Evolutionary conservation across 2,888 invertebrate genomes (phyloP), one percentile per base, ranked within the genome.

Genomic region (Drosophila siamana): DNA sequence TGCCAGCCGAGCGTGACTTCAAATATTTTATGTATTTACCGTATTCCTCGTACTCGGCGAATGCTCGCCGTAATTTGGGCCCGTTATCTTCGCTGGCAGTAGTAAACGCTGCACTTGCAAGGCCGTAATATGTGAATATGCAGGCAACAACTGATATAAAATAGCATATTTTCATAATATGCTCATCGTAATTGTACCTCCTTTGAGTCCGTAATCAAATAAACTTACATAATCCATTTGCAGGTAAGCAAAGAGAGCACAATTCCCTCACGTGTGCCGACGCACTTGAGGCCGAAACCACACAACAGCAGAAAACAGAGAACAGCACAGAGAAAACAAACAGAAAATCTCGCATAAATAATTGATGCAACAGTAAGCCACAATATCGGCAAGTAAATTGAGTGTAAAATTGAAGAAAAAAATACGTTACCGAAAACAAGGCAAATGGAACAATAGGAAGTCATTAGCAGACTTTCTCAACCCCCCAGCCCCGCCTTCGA

Each of bases 381-480:
- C 50, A 69, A 52, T 26, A 44, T 57, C 60, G 43, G 36, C 28
- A n/a, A 59, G 64, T 54, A 86, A 80, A 83, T 83, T 78, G 78
- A 73, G 68, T 86, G 84, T 83, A 83, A 85, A 85, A 88, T 74
- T 62, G 66, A 19, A 24, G 47, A 28, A 46, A 46, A 40, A 50
- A 47, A 63, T 22, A 55, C 43, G 59, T 22, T 26, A 19, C 16
- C 26, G n/a, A 61, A 57, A 64, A 55, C 69, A 74, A 56, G 33
- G 33, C 33, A 28, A 72, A 72, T 62, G 22, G 43, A 78, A 88
- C 84, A 85, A 85, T 88, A 50, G 67, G 28, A 67, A 69, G 83
- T 87, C 83, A 85, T 88, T 85, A 85, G 74, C 47, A 54, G 61
- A 51, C 16, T n/a, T n/a, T n/a, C n/a, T n/a, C n/a, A n/a, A n/a